Percentiles rank a stretch among this genome's conserved stretches.
Evolutionary conservation across 2,113 vertebrate species (phyloP).

Genomic region (Paradoxurus hermaphroditus): DNA sequence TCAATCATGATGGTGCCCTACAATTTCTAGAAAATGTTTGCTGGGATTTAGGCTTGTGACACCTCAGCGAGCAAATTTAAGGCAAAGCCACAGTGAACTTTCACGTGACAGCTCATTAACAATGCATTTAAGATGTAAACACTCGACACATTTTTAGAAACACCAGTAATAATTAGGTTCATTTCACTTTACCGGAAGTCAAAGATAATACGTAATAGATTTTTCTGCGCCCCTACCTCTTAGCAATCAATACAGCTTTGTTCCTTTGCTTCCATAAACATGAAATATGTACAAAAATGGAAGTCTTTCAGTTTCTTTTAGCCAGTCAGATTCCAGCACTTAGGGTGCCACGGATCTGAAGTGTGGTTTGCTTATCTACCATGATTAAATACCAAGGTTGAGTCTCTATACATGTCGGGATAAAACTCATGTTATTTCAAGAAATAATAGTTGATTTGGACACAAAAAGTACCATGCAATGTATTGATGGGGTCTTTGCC

Average conservation of each 20-base stretch:
- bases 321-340: not conserved
- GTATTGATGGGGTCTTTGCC: not conserved
- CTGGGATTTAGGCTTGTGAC: not conserved
- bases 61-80: not conserved
- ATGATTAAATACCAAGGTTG: not conserved
- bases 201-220: not conserved
- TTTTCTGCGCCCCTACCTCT: not conserved
- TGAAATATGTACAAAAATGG: not conserved
- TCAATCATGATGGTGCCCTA: conserved; percentile 13
- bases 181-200: conserved; percentile 20
- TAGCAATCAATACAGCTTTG: not conserved
- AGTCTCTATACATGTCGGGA: not conserved
- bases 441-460: not conserved
- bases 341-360: not conserved
- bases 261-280: not conserved
- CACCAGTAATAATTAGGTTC: not conserved
- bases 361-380: not conserved
- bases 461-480: not conserved
- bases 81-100: not conserved
- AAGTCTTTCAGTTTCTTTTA: not conserved
- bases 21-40: conserved; percentile 42
- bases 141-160: conserved; percentile 16
- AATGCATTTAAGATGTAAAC: conserved; percentile 10
- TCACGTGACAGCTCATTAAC: not conserved
- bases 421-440: not conserved